phyloP scores from a whole-genome alignment of 2,797 vertebrate species.

The Bradypodion pumilum region DNA sequence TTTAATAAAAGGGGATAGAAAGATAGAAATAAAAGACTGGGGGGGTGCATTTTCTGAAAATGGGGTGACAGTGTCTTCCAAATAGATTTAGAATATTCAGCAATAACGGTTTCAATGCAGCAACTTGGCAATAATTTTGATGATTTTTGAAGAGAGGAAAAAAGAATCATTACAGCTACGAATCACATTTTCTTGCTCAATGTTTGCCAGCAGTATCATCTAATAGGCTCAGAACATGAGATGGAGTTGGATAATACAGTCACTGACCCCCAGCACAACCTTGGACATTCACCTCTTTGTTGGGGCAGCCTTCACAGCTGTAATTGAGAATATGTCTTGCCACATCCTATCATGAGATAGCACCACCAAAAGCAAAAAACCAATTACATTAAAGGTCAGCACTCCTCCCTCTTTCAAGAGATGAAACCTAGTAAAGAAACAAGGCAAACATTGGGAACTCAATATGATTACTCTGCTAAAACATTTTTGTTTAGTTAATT shows the following conservation, averaged over 20 bases:
- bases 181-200: conserved; percentile 59
- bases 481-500: neutral
- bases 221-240: conserved; percentile 43
- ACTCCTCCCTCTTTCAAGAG: conserved; percentile 48
- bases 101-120: conserved; percentile 31
- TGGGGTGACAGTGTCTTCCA: conserved; percentile 26
- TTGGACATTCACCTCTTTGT: conserved; percentile 55
- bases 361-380: conserved; percentile 35
- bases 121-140: conserved; percentile 40
- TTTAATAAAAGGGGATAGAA: too few relatives aligned
- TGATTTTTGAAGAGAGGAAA: conserved; percentile 52
- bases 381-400: conserved; percentile 54
- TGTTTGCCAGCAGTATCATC: conserved; percentile 53
- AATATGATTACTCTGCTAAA: neutral
- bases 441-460: conserved; percentile 3
- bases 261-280: conserved; percentile 53
- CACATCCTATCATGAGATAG: conserved; percentile 34
- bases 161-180: conserved; percentile 20
- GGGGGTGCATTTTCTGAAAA: too few relatives aligned
- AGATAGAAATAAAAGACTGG: too few relatives aligned
- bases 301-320: conserved; percentile 42
- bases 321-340: accelerated
- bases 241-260: conserved; percentile 39
- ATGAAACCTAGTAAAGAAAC: conserved; percentile 26
- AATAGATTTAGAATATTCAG: neutral